phyloP scores from a whole-genome alignment of 2,888 invertebrate genomes.

The Hyles lineata region DNA sequence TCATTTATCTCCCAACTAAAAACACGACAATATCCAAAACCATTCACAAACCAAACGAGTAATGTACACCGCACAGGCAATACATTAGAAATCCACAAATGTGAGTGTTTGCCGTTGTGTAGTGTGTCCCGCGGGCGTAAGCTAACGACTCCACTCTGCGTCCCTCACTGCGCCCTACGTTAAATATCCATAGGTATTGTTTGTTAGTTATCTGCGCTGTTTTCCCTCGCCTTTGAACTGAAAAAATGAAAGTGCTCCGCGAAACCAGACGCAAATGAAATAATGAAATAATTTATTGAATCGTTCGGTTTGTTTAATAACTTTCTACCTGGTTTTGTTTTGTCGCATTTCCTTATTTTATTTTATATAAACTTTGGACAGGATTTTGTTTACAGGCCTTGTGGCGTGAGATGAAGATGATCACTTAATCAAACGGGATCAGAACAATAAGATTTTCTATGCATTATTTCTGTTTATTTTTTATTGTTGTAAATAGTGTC shows the following conservation, averaged over 20 bases:
- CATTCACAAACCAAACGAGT: neutral
- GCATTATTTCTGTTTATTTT: no score
- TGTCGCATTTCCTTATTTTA: neutral
- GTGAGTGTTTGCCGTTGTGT: neutral
- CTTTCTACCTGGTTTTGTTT: neutral
- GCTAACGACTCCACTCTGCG: conserved; percentile 47
- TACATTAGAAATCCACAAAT: neutral
- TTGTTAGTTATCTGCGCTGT: conserved; percentile 24
- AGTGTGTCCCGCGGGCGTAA: conserved; percentile 40
- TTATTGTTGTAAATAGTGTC: no score
- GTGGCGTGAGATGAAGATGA: neutral
- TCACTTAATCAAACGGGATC: no score
- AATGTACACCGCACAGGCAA: conserved; percentile 2
- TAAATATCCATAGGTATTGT: conserved; percentile 37
- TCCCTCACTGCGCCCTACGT: conserved; percentile 37
- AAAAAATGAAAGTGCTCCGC: neutral
- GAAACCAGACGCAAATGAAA: neutral
- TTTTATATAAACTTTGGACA: neutral
- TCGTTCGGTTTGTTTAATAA: neutral
- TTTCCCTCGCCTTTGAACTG: conserved; percentile 16
- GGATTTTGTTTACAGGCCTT: neutral
- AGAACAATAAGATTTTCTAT: no score
- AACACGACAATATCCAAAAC: neutral
- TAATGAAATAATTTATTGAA: neutral
- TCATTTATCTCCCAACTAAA: no score